Base-by-base conservation (phyloP, 2,113 vertebrate genomes). In the Misgurnus mizolepis region DNA sequence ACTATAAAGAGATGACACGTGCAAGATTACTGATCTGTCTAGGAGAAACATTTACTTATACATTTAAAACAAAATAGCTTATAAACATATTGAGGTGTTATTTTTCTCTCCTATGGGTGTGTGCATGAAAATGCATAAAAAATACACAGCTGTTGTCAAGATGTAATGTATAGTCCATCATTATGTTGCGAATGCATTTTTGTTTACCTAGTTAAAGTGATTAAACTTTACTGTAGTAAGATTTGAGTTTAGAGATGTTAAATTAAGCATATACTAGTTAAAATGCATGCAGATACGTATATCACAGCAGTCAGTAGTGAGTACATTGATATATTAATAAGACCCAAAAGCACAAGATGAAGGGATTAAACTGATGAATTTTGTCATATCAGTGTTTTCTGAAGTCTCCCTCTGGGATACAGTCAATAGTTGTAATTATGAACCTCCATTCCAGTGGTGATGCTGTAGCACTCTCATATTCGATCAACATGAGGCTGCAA, bases 401-500 rank as follows among this genome's bases (percentile, higher is more conserved):
- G 61, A 60, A 58, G 69, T 70, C 60, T 40, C 56, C 68, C 79
- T 71, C 58, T 49, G 67, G 76, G 76, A 77, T 34, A 49, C 69
- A 79, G 79, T 69, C 74, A 49, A 64, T 79, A 50, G 67, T 58
- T 67, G 77, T 75, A 75, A 82, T 68, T 65, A 43, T 71, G 76
- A 61, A 47, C 27, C 78, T 82, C 75, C 49, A 60, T 80, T 84
- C 70, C 73, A 67, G 67, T 68, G 75, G 50, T 66, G 80, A 67
- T 79, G 80, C 80, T 85, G 43, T 67, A 75, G 76, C 80, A 85
- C 84, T 80, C 73, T 80, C 73, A 79, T 80, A 85, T 82, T 82
- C 80, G 73, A 82, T 85, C 77, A 80, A 73, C 74, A 85, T 77
- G 84, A 85, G 84, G 84, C 80, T 82, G 84, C 84, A 85, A 79